Percentiles rank a stretch among this genome's conserved stretches.
phyloP scores from a whole-genome alignment of 2,797 vertebrate species.

The Parauchenoglanis punctatus region DNA sequence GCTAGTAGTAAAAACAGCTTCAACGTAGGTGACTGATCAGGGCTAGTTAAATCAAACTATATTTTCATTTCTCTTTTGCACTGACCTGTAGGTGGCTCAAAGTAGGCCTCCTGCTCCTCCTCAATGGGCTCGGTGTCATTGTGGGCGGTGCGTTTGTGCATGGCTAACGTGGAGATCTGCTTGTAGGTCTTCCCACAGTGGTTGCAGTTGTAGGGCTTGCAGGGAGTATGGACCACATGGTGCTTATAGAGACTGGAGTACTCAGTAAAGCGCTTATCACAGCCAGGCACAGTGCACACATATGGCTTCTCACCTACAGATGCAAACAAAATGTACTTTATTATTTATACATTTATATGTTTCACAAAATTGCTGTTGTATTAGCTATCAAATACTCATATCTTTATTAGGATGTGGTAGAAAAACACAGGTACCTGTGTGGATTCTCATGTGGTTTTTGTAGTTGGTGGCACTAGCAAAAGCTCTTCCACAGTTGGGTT shows the following conservation, averaged over 20 bases:
- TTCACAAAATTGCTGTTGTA: background rate
- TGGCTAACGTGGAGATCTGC: conserved; percentile 97
- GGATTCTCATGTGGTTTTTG: conserved; percentile 99
- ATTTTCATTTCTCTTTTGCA: conserved; percentile 1
- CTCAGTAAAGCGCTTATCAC: conserved; percentile 98
- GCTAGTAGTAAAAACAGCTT: background rate
- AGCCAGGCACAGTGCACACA: conserved; percentile 96
- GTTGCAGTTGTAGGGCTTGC: conserved; percentile 99
- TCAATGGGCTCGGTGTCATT: conserved; percentile 98
- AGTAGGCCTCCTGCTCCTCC: conserved; percentile 95
- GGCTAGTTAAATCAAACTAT: background rate
- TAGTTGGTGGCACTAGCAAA: conserved; percentile 99
- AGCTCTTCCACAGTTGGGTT: conserved; percentile 94
- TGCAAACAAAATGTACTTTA: conserved; percentile 7
- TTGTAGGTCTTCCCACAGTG: conserved; percentile 99
- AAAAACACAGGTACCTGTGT: conserved; percentile 81
- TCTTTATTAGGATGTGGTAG: background rate
- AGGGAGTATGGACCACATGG: conserved; percentile 97
- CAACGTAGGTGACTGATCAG: background rate
- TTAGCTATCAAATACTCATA: background rate
- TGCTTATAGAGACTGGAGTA: conserved; percentile 99
- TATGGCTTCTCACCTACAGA: conserved; percentile 94
- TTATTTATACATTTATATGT: background rate
- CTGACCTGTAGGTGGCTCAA: conserved; percentile 91
- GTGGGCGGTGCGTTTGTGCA: conserved; percentile 97